Conservation (phyloP, 2,797 vertebrate species). For the Rousettus madagascariensis region DNA sequence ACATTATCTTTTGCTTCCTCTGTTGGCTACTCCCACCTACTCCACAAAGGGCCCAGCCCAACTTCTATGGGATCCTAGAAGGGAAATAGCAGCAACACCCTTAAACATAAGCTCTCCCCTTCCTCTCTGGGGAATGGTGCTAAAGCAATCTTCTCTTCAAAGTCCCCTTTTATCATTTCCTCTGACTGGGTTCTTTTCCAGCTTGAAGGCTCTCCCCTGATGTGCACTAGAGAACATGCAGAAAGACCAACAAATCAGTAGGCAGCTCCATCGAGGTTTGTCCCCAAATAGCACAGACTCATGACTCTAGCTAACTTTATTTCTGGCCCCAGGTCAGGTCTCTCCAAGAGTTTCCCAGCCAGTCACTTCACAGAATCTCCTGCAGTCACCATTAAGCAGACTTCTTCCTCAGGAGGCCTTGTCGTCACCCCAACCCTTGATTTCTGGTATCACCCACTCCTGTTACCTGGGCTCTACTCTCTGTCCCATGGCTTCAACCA, state of each 20-base stretch:
- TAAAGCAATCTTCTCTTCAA: background rate
- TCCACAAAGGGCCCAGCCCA: background rate
- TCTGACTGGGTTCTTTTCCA: background rate
- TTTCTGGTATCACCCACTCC: background rate
- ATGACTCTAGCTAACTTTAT: conserved; percentile 51
- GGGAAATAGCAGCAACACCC: background rate
- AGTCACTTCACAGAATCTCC: background rate
- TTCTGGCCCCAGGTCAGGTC: background rate
- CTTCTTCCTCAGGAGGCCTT: background rate
- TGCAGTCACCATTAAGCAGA: background rate
- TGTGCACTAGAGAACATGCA: background rate
- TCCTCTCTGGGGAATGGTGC: background rate
- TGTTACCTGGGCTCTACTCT: conserved; percentile 4
- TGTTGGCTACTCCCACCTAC: background rate
- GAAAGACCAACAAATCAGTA: background rate
- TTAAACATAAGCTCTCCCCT: background rate
- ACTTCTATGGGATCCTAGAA: background rate
- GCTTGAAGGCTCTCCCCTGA: no score
- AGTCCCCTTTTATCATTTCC: background rate
- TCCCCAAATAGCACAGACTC: background rate
- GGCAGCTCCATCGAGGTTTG: background rate
- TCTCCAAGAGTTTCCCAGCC: background rate
- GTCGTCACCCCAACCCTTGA: background rate
- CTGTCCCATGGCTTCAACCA: background rate
- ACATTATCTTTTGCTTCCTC: background rate